Base-by-base conservation (phyloP, 2,113 vertebrate species). In the Tachuris rubrigastra region DNA sequence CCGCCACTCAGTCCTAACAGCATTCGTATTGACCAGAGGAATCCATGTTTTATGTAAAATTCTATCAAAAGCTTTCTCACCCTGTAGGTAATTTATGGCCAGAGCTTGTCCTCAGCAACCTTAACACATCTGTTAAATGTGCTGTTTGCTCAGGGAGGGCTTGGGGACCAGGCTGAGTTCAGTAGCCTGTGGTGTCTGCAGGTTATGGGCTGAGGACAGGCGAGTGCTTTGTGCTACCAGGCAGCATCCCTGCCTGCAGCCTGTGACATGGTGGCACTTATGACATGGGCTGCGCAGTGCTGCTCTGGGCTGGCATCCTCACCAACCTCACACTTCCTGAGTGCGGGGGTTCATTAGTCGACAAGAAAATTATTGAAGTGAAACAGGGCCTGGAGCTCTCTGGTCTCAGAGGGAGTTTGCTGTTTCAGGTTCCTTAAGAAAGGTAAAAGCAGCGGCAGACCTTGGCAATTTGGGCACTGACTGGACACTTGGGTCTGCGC, bases 191-290 rank as follows among this genome's bases (percentile, higher is more conserved):
- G 7, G 33, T 6, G 20, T 37, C 14, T 87, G 55, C 18, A n/a
- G 24, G 42, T 14, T 4, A 1, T 1, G 2, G 31, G 86, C 58
- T 72, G 11, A 2, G 77, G 66, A 10, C 0, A 5, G 68, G 44
- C 10, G 73, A 83, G 55, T 8, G 31, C 49, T 37, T 6, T 0
- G 0, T 3, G 33, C 60, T 56, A 41, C 63, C 63, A 50, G 47
- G 58, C 44, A 10, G 25, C 37, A 6, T 56, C 79, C 56, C 75
- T 65, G n/a, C 86, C 67, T 7, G 55, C 0, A 0, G 12, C 73
- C 67, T 33, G 35, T 0, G 2, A 6, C 73, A 14, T 0, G 0
- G 28, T 12, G 15, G n/a, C 22, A 4, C 69, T 53, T n/a, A 44
- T 2, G 3, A 17, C 6, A 1, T 23, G 42, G 46, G 28, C 77